Evolutionary conservation across 2,888 invertebrate genomes (phyloP).

Genomic region (Polietes domitor): DNA sequence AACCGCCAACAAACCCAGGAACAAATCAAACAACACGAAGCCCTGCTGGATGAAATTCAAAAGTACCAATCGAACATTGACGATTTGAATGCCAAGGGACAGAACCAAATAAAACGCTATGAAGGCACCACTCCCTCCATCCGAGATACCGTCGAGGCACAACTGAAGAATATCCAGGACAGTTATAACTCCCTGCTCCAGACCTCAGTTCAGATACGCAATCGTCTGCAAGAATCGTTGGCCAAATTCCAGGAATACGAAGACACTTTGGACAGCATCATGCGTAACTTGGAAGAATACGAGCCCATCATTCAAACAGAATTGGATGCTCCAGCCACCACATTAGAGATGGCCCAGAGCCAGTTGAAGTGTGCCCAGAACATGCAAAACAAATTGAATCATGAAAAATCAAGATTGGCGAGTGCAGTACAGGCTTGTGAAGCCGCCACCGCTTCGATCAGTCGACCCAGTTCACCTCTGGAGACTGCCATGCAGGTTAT

Average conservation of each 20-base stretch:
- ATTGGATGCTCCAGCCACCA: slow-evolving; percentile 88
- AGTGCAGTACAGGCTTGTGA: slow-evolving; percentile 96
- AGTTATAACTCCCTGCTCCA: slow-evolving; percentile 94
- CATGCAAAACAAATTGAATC: slow-evolving; percentile 94
- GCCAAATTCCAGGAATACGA: slow-evolving; percentile 97
- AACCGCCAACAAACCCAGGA: slow-evolving; percentile 95
- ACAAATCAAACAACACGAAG: slow-evolving; percentile 93
- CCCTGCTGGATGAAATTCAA: slow-evolving; percentile 88
- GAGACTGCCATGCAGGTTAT: slow-evolving; percentile 92
- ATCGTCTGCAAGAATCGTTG: slow-evolving; percentile 92
- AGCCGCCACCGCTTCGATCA: slow-evolving; percentile 94
- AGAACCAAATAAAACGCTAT: slow-evolving; percentile 91
- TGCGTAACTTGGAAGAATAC: slow-evolving; percentile 89
- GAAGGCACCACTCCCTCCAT: slow-evolving; percentile 87
- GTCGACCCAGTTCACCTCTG: slow-evolving; percentile 93
- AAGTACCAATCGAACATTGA: slow-evolving; percentile 91
- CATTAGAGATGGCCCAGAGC: slow-evolving; percentile 87
- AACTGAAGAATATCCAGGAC: slow-evolving; percentile 94
- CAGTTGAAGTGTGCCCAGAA: slow-evolving; percentile 88
- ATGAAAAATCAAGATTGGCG: slow-evolving; percentile 92
- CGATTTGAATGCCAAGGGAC: slow-evolving; percentile 91
- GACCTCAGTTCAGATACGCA: slow-evolving; percentile 95
- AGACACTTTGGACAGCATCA: slow-evolving; percentile 92
- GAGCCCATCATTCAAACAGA: slow-evolving; percentile 89
- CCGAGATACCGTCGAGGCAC: slow-evolving; percentile 90